Evolutionary conservation across 1,140 invertebrate species (phyloP).

Genomic region (Diploscapter pachys): DNA sequence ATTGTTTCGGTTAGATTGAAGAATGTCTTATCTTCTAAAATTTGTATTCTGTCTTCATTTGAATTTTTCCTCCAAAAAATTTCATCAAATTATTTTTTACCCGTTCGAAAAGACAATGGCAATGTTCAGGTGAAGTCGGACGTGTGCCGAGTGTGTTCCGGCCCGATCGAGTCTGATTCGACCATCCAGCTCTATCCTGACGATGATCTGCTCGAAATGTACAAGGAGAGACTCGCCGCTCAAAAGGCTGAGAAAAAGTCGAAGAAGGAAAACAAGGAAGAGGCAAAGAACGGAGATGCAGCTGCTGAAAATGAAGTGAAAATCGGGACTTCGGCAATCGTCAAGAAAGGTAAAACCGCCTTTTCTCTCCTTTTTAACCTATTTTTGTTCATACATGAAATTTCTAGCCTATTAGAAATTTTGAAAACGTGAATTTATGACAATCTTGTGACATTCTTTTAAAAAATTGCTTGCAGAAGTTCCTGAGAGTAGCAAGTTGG

Average conservation of each 20-base stretch:
- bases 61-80: too few species aligned
- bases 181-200: conserved; percentile 80
- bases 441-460: too few species aligned
- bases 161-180: conserved; percentile 73
- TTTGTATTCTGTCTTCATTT: too few species aligned
- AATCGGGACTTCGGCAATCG: background rate
- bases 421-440: too few species aligned
- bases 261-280: conserved; percentile 45
- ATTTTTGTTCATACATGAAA: too few species aligned
- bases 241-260: conserved; percentile 65
- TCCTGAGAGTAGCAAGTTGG: too few species aligned
- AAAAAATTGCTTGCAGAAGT: too few species aligned
- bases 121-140: conserved; percentile 47
- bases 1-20: too few species aligned
- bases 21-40: too few species aligned
- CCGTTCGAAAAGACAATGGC: background rate
- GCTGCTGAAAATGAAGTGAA: background rate
- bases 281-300: background rate
- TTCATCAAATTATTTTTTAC: conserved; percentile 57
- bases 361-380: too few species aligned
- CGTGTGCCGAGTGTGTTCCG: conserved; percentile 70
- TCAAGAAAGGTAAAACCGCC: conserved; percentile 1
- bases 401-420: too few species aligned
- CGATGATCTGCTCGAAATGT: conserved; percentile 68
- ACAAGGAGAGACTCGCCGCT: conserved; percentile 53